phyloP scores from a whole-genome alignment of 2,888 invertebrate genomes.

The Drosophila phalerata region DNA sequence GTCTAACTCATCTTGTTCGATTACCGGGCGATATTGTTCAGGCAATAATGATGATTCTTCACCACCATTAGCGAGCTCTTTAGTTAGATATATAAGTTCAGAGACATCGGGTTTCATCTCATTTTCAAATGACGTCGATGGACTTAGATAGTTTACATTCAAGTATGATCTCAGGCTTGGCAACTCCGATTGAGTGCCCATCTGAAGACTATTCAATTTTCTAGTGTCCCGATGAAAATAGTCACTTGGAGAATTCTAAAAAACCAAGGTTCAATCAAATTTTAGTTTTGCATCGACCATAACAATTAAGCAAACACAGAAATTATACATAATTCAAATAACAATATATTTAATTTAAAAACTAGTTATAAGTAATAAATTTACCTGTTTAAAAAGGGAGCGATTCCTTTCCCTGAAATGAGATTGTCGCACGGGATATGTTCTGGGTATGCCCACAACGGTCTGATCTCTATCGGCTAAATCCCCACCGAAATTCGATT shows the following conservation, averaged over 20 bases:
- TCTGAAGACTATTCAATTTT: slow-evolving; percentile 19
- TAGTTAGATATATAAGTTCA: slow-evolving; percentile 3
- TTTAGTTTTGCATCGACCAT: too few species aligned
- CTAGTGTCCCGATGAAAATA: slow-evolving; percentile 51
- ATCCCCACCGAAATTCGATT: slow-evolving; percentile 27
- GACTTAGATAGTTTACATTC: slow-evolving; percentile 17
- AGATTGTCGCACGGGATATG: slow-evolving; percentile 77
- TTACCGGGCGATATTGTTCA: slow-evolving; percentile 4
- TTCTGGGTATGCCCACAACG: slow-evolving; percentile 60
- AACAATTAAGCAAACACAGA: too few species aligned
- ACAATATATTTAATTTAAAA: too few species aligned
- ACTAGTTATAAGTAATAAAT: too few species aligned
- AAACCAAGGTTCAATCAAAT: too few species aligned
- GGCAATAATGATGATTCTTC: background rate
- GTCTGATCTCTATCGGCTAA: slow-evolving; percentile 40
- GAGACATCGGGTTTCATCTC: background rate
- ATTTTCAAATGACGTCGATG: slow-evolving; percentile 16
- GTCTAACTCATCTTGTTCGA: slow-evolving; percentile 18
- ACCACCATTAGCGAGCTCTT: background rate
- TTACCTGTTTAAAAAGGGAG: slow-evolving; percentile 80
- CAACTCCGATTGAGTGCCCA: slow-evolving; percentile 2
- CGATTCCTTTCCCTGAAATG: slow-evolving; percentile 84
- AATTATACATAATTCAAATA: too few species aligned
- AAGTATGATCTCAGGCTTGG: background rate
- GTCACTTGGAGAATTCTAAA: slow-evolving; percentile 40